phyloP scores from a whole-genome alignment of 2,888 invertebrate species.

The Ichneumon xanthorius region DNA sequence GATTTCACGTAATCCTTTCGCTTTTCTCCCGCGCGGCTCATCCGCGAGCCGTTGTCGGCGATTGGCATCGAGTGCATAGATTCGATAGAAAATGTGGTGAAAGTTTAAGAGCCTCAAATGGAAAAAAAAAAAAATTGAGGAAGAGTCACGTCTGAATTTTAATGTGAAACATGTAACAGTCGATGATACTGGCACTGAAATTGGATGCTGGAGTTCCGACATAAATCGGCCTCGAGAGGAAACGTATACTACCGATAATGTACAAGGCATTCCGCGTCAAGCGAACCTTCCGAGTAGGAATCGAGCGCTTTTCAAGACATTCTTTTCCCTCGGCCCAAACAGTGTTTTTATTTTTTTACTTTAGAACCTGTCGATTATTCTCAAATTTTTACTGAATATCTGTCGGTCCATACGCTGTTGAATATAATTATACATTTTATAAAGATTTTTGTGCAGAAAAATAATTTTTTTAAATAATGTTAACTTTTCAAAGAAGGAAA shows the following conservation, averaged over 20 bases:
- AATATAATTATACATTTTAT: too few relatives aligned
- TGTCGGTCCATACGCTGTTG: too few relatives aligned
- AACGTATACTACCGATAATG: neutral
- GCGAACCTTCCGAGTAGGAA: neutral
- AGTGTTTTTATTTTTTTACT: too few relatives aligned
- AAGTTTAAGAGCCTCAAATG: constrained; percentile 41
- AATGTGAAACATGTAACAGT: constrained; percentile 33
- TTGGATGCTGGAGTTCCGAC: constrained; percentile 15
- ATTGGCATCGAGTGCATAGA: constrained; percentile 28
- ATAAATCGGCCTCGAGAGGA: constrained; percentile 1
- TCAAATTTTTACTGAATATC: too few relatives aligned
- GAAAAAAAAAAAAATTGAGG: constrained; percentile 36
- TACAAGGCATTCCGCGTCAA: neutral
- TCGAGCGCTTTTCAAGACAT: too few relatives aligned
- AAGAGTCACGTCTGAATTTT: constrained; percentile 48
- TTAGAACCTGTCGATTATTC: too few relatives aligned
- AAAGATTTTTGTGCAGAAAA: too few relatives aligned
- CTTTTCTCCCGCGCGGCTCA: constrained; percentile 47
- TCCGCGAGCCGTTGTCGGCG: constrained; percentile 38
- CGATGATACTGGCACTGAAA: constrained; percentile 32
- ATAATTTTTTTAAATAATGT: too few relatives aligned
- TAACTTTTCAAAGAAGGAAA: too few relatives aligned
- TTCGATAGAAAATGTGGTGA: constrained; percentile 60
- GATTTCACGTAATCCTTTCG: constrained; percentile 64
- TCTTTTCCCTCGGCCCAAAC: too few relatives aligned